phyloP scores from a whole-genome alignment of 2,888 invertebrate genomes.

The Cylindroiulus punctatus region DNA sequence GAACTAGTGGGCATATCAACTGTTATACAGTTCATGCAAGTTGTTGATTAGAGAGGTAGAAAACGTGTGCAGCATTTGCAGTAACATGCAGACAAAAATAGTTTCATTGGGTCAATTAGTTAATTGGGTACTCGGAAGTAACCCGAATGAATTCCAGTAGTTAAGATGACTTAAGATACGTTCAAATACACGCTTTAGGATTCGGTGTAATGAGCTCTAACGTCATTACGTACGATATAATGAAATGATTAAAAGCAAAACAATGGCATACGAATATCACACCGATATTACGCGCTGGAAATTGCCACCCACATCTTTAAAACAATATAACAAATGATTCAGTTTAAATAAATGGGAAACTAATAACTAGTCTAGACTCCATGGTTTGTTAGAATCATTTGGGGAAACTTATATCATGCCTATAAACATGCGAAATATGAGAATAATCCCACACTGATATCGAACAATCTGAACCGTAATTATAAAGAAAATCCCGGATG shows the following conservation, averaged over 20 bases:
- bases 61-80: too few relatives aligned
- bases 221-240: not conserved
- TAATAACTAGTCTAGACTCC: not conserved
- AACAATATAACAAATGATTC: not conserved
- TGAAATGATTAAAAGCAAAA: slow-evolving; percentile 5
- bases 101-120: not conserved
- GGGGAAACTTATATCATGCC: not conserved
- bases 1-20: too few relatives aligned
- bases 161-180: not conserved
- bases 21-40: too few relatives aligned
- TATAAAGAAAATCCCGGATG: too few relatives aligned
- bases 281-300: not conserved
- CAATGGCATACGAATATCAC: slow-evolving; percentile 3
- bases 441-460: not conserved
- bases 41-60: too few relatives aligned
- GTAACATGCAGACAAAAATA: too few relatives aligned
- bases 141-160: slow-evolving; percentile 1
- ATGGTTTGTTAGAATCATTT: not conserved
- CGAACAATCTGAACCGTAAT: not conserved
- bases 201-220: not conserved
- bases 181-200: not conserved
- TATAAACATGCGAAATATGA: not conserved
- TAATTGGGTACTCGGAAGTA: not conserved
- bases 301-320: not conserved
- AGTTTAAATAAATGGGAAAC: not conserved